Conservation (phyloP, 2,113 vertebrate species). For the Lophius piscatorius region DNA sequence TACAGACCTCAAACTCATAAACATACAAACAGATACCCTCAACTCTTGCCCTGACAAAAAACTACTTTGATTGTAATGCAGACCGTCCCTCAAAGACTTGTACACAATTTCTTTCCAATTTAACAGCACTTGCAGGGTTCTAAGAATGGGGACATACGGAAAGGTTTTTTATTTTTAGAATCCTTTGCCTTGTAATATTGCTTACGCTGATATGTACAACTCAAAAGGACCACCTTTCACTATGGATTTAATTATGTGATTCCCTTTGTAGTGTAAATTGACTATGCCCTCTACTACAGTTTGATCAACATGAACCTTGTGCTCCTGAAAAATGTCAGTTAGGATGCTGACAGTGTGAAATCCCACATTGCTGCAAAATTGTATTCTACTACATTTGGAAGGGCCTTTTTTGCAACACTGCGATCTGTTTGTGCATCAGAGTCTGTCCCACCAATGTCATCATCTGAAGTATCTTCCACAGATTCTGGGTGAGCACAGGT, state of each 20-base stretch:
- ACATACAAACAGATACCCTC: slow-evolving; percentile 21
- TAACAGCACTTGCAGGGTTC: slow-evolving; percentile 4
- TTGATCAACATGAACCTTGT: slow-evolving; percentile 10
- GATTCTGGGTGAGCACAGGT: no score
- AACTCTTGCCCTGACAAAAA: slow-evolving; percentile 36
- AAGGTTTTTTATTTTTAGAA: slow-evolving; percentile 7
- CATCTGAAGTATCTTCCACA: no score
- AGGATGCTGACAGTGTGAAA: neutral
- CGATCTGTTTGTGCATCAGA: no score
- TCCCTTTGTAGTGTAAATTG: neutral
- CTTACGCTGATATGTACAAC: no score
- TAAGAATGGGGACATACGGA: neutral
- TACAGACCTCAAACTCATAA: slow-evolving; percentile 52
- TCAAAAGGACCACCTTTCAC: no score
- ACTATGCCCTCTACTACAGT: neutral
- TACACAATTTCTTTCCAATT: slow-evolving; percentile 8
- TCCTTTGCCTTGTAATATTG: neutral
- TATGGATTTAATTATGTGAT: slow-evolving; percentile 12
- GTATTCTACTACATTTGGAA: no score
- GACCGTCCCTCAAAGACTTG: slow-evolving; percentile 35
- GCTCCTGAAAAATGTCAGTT: slow-evolving; percentile 8
- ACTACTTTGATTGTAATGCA: slow-evolving; percentile 29
- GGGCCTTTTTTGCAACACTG: no score
- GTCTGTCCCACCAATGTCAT: no score
- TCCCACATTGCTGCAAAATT: no score